Base-by-base conservation (phyloP, 2,113 vertebrate genomes). In the Phrynocephalus versicolor region DNA sequence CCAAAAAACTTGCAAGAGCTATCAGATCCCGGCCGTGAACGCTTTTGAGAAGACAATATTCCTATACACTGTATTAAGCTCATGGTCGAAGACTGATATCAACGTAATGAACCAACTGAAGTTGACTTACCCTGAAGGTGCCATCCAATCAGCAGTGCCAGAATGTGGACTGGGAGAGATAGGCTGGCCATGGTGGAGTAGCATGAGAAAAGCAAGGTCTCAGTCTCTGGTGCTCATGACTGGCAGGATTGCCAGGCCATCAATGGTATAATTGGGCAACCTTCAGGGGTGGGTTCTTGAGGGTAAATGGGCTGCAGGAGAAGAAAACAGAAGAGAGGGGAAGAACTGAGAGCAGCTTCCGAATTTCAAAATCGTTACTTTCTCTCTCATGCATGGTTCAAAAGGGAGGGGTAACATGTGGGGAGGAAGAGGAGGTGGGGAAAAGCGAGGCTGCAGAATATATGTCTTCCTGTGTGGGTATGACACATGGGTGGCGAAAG, bases 61-160 rank as follows among this genome's bases (percentile, higher is more conserved):
- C 45, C 45, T 51, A 58, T n/a, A 27, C 5, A 9, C 18, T 18
- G 19, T 23, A 5, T 15, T 14, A 2, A 60, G 70, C 19, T 37
- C 7, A 72, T 72, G 7, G 16, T 6, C 39, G 6, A 10, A 23
- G 3, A 6, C 3, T 14, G 3, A 70, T 16, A 65, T 65, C 6
- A 25, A 65, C 27, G 6, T 27, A 65, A 65, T 9, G 27, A 65
- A 65, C 23, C 23, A 70, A 30, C 15, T 25, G 1, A 65, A 19
- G 37, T 18, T 23, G 33, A 35, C 84, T n/a, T 86, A 86, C 84
- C 84, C 74, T 21, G 69, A 72, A 81, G 19, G 30, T 10, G 12
- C 23, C 72, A 80, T 41, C 77, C 77, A 19, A 73, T 13, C 58
- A 86, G 39, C n/a, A 86, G 39, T 7, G 7, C n/a, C 69, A 55